A percentile compares a stretch with the other conserved stretches of the same genome.
Evolutionary conservation across 2,113 vertebrate genomes (phyloP).

Genomic region (Apeltes quadracus): DNA sequence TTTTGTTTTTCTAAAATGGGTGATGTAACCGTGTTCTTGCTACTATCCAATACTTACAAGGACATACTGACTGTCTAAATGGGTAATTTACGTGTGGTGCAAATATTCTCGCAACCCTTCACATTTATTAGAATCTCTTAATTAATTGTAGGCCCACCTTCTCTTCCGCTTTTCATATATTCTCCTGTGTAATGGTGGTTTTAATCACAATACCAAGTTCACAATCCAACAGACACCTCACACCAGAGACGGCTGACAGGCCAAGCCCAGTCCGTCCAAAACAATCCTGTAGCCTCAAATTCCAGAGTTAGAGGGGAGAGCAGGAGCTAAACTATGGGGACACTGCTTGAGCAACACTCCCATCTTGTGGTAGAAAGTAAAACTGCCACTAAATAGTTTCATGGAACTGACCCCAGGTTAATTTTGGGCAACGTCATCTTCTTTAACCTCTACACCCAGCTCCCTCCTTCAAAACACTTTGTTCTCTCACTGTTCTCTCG

Average conservation of each 20-base stretch:
- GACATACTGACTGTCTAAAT: conserved; percentile 52
- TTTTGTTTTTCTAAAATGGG: conserved; percentile 54
- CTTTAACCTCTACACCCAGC: conserved; percentile 47
- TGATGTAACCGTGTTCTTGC: conserved; percentile 31
- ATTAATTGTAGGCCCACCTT: conserved; percentile 18
- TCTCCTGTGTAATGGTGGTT: background rate
- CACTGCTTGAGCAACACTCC: conserved; percentile 59
- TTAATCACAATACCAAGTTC: conserved; percentile 18
- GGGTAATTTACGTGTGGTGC: conserved; percentile 44
- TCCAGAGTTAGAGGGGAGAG: background rate
- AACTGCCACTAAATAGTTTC: conserved; percentile 28
- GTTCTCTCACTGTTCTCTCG: background rate
- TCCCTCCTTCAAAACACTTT: conserved; percentile 14
- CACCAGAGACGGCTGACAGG: background rate
- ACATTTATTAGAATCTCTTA: conserved; percentile 36
- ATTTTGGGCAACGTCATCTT: conserved; percentile 57
- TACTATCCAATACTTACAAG: conserved; percentile 34
- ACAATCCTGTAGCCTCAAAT: background rate
- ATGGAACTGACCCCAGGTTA: background rate
- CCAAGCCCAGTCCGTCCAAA: conserved; percentile 11
- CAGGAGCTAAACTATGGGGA: background rate
- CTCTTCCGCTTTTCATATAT: background rate
- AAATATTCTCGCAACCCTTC: conserved; percentile 50
- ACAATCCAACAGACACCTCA: conserved; percentile 3
- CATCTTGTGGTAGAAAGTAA: conserved; percentile 62